Conservation (phyloP, 2,797 vertebrate species). For the Serranus cabrilla region DNA sequence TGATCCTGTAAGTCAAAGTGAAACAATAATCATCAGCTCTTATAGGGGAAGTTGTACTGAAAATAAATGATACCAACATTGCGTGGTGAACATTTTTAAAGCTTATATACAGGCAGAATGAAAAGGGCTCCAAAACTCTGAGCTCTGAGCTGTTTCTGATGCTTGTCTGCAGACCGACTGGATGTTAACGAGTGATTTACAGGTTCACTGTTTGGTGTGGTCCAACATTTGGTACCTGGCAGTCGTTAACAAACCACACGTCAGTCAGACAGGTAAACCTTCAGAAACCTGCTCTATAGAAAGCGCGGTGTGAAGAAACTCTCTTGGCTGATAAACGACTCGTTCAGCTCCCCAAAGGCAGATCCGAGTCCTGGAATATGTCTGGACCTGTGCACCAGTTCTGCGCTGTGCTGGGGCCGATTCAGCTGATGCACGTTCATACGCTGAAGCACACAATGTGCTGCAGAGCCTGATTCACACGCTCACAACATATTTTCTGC, state of each 20-base stretch:
- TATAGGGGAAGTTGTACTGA: too few relatives aligned
- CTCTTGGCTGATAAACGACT: slow-evolving; percentile 31
- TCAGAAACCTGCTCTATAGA: background rate
- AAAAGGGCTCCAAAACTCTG: too few relatives aligned
- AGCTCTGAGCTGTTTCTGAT: background rate
- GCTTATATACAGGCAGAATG: too few relatives aligned
- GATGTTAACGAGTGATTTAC: background rate
- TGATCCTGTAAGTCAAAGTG: too few relatives aligned
- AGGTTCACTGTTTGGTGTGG: background rate
- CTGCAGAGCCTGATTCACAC: slow-evolving; percentile 14
- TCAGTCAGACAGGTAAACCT: slow-evolving; percentile 14
- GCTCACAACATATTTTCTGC: slow-evolving; percentile 42
- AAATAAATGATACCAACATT: too few relatives aligned
- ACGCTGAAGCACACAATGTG: slow-evolving; percentile 9
- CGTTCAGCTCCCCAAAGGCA: slow-evolving; percentile 42
- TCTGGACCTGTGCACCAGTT: slow-evolving; percentile 47
- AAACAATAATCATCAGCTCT: too few relatives aligned
- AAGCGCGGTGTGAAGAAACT: slow-evolving; percentile 2
- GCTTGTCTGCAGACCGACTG: background rate
- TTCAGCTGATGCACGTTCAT: slow-evolving; percentile 23
- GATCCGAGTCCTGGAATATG: slow-evolving; percentile 44
- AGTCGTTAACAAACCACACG: slow-evolving; percentile 24
- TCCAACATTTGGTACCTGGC: slow-evolving; percentile 16
- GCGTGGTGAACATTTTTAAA: too few relatives aligned
- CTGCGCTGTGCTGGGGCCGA: slow-evolving; percentile 1